These are phyloP conservation scores for Caenorhabditis elegans DNA, from an alignment of 1,140 invertebrate species.

Conservation along the genomic window DNA sequence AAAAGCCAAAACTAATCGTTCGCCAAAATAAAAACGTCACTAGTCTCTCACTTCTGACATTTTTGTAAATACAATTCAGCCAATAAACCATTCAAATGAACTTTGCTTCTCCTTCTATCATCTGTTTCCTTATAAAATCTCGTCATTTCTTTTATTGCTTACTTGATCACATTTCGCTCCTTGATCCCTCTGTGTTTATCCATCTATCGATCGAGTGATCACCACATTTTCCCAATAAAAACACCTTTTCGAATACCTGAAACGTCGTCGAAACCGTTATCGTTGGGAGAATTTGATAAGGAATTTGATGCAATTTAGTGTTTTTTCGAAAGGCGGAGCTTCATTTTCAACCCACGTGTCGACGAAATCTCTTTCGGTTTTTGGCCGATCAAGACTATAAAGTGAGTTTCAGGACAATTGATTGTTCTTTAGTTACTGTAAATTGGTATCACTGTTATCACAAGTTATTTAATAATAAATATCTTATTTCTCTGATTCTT, in stretches of 20 bases:
- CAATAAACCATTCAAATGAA: neutral
- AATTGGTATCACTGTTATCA: too few species aligned
- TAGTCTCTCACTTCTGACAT: too few species aligned
- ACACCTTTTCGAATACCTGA: neutral
- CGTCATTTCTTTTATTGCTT: too few species aligned
- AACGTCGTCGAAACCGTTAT: slow-evolving; percentile 23
- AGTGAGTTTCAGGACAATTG: neutral
- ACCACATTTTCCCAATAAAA: neutral
- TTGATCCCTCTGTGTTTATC: neutral
- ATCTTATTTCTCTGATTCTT: too few species aligned
- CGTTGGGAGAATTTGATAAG: neutral
- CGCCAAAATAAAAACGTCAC: too few species aligned
- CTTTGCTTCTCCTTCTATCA: neutral
- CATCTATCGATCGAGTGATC: neutral
- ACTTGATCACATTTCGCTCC: slow-evolving; percentile 12
- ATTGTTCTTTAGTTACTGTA: neutral
- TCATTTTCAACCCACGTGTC: neutral
- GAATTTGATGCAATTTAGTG: neutral
- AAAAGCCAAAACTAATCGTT: too few species aligned
- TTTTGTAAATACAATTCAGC: too few species aligned
- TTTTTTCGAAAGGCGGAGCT: neutral
- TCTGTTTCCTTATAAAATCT: neutral
- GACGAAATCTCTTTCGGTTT: neutral
- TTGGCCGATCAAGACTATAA: neutral
- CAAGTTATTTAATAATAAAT: too few species aligned